Base-by-base conservation (phyloP, 2,113 vertebrate species). In the Fulmarus glacialis region DNA sequence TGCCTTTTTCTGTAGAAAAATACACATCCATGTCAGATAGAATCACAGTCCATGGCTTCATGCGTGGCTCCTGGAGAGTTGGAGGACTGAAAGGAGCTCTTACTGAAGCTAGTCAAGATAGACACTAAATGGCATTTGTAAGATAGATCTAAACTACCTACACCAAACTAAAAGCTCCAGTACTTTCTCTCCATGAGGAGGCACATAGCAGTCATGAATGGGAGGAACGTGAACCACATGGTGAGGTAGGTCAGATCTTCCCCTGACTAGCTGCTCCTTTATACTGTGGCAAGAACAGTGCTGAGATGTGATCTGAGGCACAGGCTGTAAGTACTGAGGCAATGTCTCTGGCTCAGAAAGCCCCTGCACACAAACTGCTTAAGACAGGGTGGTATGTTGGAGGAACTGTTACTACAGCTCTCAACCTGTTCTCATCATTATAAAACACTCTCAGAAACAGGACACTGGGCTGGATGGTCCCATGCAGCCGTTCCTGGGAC, bases 1-100 rank as follows among this genome's bases (percentile, higher is more conserved):
- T 90, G n/a, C 43, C n/a, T 80, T 85, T 58, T 85, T 91, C 87
- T 70, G 8, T 66, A 73, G 60, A 87, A 93, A 93, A 91, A 87
- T 34, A 72, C 9, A 85, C 43, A 56, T 72, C 30, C 32, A 4
- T 68, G 21, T 91, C 52, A 90, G 48, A 53, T 12, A 60, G 42
- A 67, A 95, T 34, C 34, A 72, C 10, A 47, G 40, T 52, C 52
- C 27, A 17, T 42, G 58, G 36, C 60, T 96, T 85, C 70, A 52
- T 17, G 5, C 40, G 38, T 75, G 45, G 40, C 53, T 77, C 26
- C 62, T n/a, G 15, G 15, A 64, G 15, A 84, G n/a, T 2, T 42
- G 45, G 73, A 75, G 45, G 45, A 85, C 7, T 8, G 32, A 70
- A 62, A 93, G 14, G 70, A 73, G 4, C 12, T 85, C 34, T 70